These are phyloP conservation scores for Stratiolaelaps scimitus DNA, from an alignment of 1,140 invertebrate species.

Conservation along the genomic window DNA sequence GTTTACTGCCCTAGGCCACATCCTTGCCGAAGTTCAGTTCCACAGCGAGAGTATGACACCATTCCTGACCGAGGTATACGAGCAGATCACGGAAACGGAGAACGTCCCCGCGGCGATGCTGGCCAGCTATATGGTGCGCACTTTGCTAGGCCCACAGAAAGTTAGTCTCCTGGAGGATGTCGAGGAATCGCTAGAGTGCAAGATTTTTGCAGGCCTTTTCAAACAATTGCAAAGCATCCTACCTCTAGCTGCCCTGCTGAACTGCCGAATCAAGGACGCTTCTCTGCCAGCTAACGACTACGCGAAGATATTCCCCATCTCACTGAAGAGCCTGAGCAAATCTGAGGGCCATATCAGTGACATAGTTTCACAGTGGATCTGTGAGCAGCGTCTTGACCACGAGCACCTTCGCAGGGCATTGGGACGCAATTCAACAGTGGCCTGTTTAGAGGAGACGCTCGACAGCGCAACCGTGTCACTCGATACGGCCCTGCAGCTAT, in stretches of 20 bases:
- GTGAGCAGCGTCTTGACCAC: conserved; percentile 7
- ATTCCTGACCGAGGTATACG: background rate
- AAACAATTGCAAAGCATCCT: conserved; percentile 16
- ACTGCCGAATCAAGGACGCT: background rate
- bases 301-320: conserved; percentile 9
- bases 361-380: conserved; percentile 20
- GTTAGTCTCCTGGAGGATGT: conserved; percentile 5
- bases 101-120: conserved; percentile 7
- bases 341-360: conserved; percentile 19
- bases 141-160: background rate
- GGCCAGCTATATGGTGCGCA: conserved; percentile 18
- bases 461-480: background rate
- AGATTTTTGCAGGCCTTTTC: conserved; percentile 9
- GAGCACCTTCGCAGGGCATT: conserved; percentile 1
- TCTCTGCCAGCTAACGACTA: background rate
- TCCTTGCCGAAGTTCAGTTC: background rate
- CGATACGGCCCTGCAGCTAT: background rate
- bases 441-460: conserved; percentile 3
- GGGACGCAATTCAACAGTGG: background rate
- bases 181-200: conserved; percentile 17
- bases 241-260: background rate
- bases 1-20: background rate
- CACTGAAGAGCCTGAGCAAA: conserved; percentile 19
- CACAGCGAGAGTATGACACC: background rate
- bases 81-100: background rate